A percentile compares a stretch with the other conserved stretches of the same genome.
phyloP scores from a whole-genome alignment of 2,797 vertebrate genomes.

The Kryptopterus vitreolus region DNA sequence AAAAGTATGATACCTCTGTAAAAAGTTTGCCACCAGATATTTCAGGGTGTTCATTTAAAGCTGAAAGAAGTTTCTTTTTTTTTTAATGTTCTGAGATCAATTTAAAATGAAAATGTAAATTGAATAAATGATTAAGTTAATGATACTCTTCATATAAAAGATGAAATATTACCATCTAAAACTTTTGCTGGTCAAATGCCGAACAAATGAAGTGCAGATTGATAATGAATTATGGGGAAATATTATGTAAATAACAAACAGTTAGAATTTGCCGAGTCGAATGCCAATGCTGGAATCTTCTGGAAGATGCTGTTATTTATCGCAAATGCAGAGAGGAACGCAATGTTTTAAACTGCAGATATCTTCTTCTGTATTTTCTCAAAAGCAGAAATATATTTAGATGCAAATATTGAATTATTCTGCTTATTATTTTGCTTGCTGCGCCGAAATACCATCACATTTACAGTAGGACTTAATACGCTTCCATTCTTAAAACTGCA shows the following conservation, averaged over 20 bases:
- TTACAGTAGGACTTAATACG: neutral
- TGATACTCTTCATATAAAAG: neutral
- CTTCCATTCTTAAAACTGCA: slow-evolving; percentile 1
- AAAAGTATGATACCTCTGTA: neutral
- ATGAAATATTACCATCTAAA: neutral
- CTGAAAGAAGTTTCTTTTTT: too few relatives aligned
- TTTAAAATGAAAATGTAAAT: neutral
- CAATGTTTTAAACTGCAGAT: neutral
- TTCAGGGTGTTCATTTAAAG: neutral
- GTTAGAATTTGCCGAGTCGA: neutral
- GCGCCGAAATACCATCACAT: neutral
- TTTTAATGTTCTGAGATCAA: neutral
- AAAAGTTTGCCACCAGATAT: neutral
- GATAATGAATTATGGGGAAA: neutral
- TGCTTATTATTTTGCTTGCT: neutral
- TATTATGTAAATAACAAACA: neutral
- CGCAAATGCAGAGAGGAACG: neutral
- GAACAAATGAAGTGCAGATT: neutral
- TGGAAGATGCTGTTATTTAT: neutral
- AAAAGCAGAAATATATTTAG: neutral
- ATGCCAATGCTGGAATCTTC: neutral
- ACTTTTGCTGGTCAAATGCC: neutral
- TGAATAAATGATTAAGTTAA: too few relatives aligned
- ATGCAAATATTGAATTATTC: slow-evolving; percentile 13
- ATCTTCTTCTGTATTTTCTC: neutral